Percentiles rank a stretch among this genome's conserved stretches.
Conservation (phyloP, 1,140 invertebrate species). For the Drosophila yakuba region DNA sequence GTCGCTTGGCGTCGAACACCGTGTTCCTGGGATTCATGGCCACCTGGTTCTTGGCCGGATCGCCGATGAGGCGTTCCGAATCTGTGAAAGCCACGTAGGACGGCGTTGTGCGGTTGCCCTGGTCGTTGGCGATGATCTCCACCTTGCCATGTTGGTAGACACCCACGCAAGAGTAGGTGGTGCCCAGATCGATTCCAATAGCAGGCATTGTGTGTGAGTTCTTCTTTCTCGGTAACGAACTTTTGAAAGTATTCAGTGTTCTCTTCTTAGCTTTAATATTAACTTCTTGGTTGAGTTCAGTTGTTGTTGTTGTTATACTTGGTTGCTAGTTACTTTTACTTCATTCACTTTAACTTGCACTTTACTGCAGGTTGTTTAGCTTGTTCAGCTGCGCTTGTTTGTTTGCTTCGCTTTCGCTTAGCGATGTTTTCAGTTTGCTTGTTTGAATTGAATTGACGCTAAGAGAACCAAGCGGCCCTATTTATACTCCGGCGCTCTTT, state of each 20-base stretch:
- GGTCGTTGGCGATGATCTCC: slow-evolving; percentile 97
- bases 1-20: slow-evolving; percentile 86
- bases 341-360: slow-evolving; percentile 8
- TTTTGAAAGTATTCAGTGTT: not conserved
- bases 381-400: slow-evolving; percentile 50
- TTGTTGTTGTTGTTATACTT: not conserved
- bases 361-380: slow-evolving; percentile 18
- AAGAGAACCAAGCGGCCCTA: slow-evolving; percentile 50
- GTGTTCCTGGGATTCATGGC: slow-evolving; percentile 84
- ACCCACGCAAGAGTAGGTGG: slow-evolving; percentile 92
- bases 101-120: slow-evolving; percentile 97
- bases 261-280: slow-evolving; percentile 4
- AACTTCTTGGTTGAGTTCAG: slow-evolving; percentile 9
- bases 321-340: not conserved
- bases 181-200: slow-evolving; percentile 91
- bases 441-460: slow-evolving; percentile 60
- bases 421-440: slow-evolving; percentile 64
- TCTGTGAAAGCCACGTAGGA: slow-evolving; percentile 98
- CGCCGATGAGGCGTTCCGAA: slow-evolving; percentile 97
- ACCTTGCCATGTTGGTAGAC: slow-evolving; percentile 94
- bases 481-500: slow-evolving; percentile 63
- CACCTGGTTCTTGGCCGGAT: slow-evolving; percentile 92
- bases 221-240: slow-evolving; percentile 3
- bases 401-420: slow-evolving; percentile 45
- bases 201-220: slow-evolving; percentile 85